A percentile compares a stretch with the other conserved stretches of the same genome.
These are phyloP conservation scores for Paralichthys olivaceus DNA, from an alignment of 2,113 vertebrate species.

Conservation along the genomic window DNA sequence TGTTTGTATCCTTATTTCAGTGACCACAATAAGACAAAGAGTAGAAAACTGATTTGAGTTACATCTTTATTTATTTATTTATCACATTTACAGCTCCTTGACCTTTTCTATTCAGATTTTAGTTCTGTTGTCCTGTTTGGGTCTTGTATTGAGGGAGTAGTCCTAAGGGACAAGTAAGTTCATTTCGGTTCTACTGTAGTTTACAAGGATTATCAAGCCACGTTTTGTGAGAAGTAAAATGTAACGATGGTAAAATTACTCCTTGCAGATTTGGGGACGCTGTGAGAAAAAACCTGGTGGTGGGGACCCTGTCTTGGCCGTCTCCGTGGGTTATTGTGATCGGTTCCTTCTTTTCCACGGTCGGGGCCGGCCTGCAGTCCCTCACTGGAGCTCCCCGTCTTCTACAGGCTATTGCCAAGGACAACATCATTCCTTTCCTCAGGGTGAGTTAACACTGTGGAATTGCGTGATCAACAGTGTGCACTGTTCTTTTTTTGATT, in stretches of 20 bases:
- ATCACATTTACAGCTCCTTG: constrained; percentile 67
- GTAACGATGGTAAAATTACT: background rate
- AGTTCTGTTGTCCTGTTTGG: constrained; percentile 96
- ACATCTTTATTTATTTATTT: too few species aligned
- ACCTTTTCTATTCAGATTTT: constrained; percentile 84
- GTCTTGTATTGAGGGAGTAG: constrained; percentile 95
- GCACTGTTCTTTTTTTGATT: background rate
- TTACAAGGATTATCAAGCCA: background rate
- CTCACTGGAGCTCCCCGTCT: constrained; percentile 95
- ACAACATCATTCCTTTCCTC: constrained; percentile 97
- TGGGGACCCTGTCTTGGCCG: constrained; percentile 96
- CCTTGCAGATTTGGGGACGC: constrained; percentile 90
- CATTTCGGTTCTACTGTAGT: background rate
- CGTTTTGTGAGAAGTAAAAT: background rate
- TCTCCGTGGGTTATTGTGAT: constrained; percentile 98
- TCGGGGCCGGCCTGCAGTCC: constrained; percentile 94
- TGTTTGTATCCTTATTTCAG: constrained; percentile 93
- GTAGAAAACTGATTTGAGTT: background rate
- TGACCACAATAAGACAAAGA: background rate
- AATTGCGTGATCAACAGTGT: too few species aligned
- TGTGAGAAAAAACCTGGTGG: constrained; percentile 91
- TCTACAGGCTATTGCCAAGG: constrained; percentile 96
- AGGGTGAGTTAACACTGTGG: constrained; percentile 79
- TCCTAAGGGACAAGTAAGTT: constrained; percentile 96
- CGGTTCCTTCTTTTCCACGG: constrained; percentile 97